These are phyloP conservation scores for Ia io DNA, from an alignment of 2,113 vertebrate genomes.

Conservation along the genomic window DNA sequence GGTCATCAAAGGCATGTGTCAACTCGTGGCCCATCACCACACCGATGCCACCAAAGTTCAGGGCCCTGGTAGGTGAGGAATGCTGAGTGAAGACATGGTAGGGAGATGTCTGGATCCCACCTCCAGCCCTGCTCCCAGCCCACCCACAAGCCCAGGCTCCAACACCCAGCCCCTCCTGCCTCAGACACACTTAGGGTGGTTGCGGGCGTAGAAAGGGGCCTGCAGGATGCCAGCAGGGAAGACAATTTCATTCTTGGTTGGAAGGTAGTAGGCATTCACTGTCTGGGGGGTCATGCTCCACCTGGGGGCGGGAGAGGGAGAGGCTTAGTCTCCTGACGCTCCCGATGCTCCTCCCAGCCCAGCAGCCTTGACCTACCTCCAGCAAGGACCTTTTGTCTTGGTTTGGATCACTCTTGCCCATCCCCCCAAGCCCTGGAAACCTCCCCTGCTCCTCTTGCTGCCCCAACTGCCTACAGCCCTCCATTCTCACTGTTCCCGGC, in stretches of 20 bases:
- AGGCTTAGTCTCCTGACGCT: background rate
- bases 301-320: constrained; percentile 76
- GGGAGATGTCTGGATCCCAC: background rate
- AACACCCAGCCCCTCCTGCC: background rate
- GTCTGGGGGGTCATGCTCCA: constrained; percentile 99
- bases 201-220: constrained; percentile 95
- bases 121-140: background rate
- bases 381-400: background rate
- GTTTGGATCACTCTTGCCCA: background rate
- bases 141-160: background rate
- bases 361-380: background rate
- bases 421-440: background rate
- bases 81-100: background rate
- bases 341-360: background rate
- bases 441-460: background rate
- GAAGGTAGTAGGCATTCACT: constrained; percentile 98
- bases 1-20: constrained; percentile 98
- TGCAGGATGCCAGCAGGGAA: constrained; percentile 98
- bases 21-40: constrained; percentile 99
- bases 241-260: constrained; percentile 98
- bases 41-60: constrained; percentile 97
- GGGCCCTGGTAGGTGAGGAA: constrained; percentile 83
- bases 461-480: background rate
- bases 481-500: constrained; percentile 93
- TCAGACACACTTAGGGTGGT: constrained; percentile 92